These are phyloP conservation scores for Tachuris rubrigastra DNA, from an alignment of 2,113 vertebrate species.

Conservation along the genomic window DNA sequence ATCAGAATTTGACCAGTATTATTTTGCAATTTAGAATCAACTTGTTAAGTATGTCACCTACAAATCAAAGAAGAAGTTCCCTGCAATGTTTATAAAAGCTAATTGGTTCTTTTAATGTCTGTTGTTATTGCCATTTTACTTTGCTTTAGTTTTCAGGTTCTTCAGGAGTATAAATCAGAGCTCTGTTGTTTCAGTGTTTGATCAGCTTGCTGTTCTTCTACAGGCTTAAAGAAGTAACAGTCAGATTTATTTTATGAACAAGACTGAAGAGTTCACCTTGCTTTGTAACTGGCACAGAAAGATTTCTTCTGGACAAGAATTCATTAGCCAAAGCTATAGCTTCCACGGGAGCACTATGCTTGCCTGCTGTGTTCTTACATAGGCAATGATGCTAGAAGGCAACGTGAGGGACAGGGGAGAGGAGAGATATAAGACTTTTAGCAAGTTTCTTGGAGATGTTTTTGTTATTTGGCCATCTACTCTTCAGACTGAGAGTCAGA, in stretches of 20 bases:
- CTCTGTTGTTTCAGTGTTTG: not conserved
- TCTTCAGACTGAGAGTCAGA: not conserved
- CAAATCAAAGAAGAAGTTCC: not conserved
- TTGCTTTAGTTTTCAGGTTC: not conserved
- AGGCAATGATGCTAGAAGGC: not conserved
- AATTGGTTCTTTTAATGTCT: not conserved
- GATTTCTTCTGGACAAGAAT: not conserved
- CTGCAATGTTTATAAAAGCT: not conserved
- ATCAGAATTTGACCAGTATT: not conserved
- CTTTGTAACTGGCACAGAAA: not conserved
- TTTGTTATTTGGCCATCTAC: not conserved
- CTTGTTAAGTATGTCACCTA: fast-evolving
- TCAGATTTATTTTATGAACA: not conserved
- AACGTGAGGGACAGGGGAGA: not conserved
- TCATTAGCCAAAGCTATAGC: not conserved
- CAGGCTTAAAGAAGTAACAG: not conserved
- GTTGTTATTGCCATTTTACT: not conserved
- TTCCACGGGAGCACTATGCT: not conserved
- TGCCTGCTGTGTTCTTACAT: not conserved
- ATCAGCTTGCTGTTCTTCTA: not conserved
- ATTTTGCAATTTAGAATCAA: not conserved
- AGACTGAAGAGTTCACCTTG: not conserved
- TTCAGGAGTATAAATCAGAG: not conserved
- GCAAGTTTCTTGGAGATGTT: not conserved
- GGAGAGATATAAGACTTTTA: not conserved